Evolutionary conservation across 2,113 vertebrate genomes (phyloP).

Genomic region (Pseudopodoces humilis): DNA sequence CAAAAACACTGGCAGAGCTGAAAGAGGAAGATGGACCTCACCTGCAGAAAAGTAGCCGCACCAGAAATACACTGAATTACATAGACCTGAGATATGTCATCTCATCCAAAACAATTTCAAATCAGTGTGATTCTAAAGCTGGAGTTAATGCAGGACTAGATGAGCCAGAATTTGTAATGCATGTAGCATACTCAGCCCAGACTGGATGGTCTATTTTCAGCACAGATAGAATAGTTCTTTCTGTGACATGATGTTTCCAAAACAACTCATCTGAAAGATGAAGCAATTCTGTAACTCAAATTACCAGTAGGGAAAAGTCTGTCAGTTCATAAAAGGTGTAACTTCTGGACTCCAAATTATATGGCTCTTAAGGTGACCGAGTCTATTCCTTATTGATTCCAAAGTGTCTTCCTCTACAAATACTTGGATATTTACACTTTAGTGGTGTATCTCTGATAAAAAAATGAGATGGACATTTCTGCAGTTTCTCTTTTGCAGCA

Average conservation of each 20-base stretch:
- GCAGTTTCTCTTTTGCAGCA: conserved; percentile 8
- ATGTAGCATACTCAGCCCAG: not conserved
- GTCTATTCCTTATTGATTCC: not conserved
- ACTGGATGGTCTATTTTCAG: not conserved
- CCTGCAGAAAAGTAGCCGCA: not conserved
- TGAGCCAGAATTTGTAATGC: not conserved
- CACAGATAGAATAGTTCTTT: not conserved
- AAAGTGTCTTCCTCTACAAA: not conserved
- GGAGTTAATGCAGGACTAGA: not conserved
- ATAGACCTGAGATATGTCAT: rapidly evolving
- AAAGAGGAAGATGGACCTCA: not conserved
- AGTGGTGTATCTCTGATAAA: not conserved
- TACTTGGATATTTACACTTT: conserved; percentile 5
- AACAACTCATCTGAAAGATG: not conserved
- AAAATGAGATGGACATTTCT: conserved; percentile 1
- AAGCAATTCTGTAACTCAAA: not conserved
- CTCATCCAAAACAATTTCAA: not conserved
- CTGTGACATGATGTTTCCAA: not conserved
- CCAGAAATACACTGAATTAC: not conserved
- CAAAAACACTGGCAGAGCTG: not conserved
- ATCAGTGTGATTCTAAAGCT: not conserved
- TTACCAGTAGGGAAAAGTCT: not conserved
- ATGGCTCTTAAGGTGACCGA: not conserved
- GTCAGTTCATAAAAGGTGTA: not conserved
- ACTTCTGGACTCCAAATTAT: not conserved